Base-by-base conservation (phyloP, 2,797 vertebrate genomes). In the Cynodonichthys magdalenae region DNA sequence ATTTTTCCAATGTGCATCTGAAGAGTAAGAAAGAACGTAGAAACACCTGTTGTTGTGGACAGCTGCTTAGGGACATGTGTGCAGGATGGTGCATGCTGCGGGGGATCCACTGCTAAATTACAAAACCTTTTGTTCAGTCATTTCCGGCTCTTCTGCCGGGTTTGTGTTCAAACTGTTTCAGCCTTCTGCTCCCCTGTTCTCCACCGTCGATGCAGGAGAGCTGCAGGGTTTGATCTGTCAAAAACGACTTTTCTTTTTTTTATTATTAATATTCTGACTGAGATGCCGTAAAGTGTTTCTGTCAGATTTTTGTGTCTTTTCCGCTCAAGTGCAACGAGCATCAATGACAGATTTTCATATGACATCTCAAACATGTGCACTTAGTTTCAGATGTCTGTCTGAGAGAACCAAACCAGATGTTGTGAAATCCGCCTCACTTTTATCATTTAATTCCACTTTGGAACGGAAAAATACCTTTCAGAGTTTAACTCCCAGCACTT, bases 21-120 rank as follows among this genome's bases (percentile, higher is more conserved):
- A 62, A 73, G 64, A 80, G 50, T 24, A 60, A 51, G 53, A 55
- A 75, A 65, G 50, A 1, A 31, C 11, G 11, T 42, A 19, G 20
- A 44, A 63, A 71, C 50, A 78, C 55, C 76, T 76, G 77, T 70
- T 85, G 69, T 66, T 59, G 36, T 63, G 66, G 56, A 70, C 75
- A 72, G 63, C 72, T 74, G 68, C 51, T 61, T 54, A 20, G 52
- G 27, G 49, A 82, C 62, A 72, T 79, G 51, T 28, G 39, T 63
- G 69, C 77, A 71, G 70, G 54, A 28, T 63, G 70, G 57, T 41
- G 51, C n/a, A 34, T 58, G 58, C 55, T 67, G 52, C 52, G 59
- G 28, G 20, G 75, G 42, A 71, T 34, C 53, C 10, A 19, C 42
- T 28, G 47, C 28, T 67, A 64, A 65, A 71, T 75, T 59, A 46